phyloP scores from a whole-genome alignment of 2,888 invertebrate genomes.

The Macrosoma leucophasiata region DNA sequence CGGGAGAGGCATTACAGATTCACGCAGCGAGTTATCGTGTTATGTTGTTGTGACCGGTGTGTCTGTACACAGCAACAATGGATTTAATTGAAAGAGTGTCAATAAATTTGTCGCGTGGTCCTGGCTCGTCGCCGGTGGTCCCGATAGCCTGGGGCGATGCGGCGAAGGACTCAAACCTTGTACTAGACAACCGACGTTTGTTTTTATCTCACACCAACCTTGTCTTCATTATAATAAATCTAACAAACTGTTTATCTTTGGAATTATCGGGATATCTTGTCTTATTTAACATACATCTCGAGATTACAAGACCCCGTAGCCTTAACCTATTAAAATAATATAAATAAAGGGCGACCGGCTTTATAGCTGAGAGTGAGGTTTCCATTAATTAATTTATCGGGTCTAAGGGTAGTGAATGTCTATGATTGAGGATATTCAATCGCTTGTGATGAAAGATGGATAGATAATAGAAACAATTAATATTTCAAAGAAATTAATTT shows the following conservation, averaged over 20 bases:
- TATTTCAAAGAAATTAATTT: too few species aligned
- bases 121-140: slow-evolving; percentile 64
- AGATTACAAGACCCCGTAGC: too few species aligned
- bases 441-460: too few species aligned
- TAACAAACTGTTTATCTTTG: slow-evolving; percentile 49
- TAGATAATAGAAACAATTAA: too few species aligned
- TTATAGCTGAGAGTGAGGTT: too few species aligned
- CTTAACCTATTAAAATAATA: too few species aligned
- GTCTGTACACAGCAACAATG: slow-evolving; percentile 63
- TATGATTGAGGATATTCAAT: too few species aligned
- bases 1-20: slow-evolving; percentile 57
- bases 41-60: slow-evolving; percentile 67
- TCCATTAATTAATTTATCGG: too few species aligned
- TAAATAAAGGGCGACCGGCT: too few species aligned
- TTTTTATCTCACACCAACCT: slow-evolving; percentile 62
- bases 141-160: slow-evolving; percentile 46
- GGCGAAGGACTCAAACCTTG: slow-evolving; percentile 55
- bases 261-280: slow-evolving; percentile 49
- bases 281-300: slow-evolving; percentile 29
- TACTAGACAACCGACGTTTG: slow-evolving; percentile 51
- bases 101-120: slow-evolving; percentile 69
- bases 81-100: slow-evolving; percentile 75
- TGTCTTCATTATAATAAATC: slow-evolving; percentile 67
- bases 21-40: slow-evolving; percentile 70
- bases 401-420: too few species aligned